Conservation (phyloP, 2,888 invertebrate genomes). For the Cylindroiulus punctatus region DNA sequence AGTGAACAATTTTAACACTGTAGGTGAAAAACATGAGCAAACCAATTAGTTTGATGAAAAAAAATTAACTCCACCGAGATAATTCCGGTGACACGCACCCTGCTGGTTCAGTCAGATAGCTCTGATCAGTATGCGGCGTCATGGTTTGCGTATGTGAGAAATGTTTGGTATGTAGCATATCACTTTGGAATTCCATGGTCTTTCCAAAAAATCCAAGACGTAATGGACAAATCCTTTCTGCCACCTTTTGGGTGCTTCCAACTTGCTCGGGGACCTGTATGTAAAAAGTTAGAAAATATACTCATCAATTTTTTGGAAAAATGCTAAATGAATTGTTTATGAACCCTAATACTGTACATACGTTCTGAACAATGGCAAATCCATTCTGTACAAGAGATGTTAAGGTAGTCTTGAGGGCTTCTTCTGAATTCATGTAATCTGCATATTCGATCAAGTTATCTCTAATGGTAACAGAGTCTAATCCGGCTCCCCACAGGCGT, state of each 20-base stretch:
- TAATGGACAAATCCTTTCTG: constrained; percentile 53
- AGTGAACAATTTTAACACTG: constrained; percentile 52
- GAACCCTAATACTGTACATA: background rate
- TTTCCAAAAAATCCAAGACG: constrained; percentile 55
- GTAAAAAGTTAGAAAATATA: background rate
- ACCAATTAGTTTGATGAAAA: background rate
- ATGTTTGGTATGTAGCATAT: constrained; percentile 51
- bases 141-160: background rate
- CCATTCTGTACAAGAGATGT: constrained; percentile 36
- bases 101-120: constrained; percentile 55
- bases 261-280: constrained; percentile 20
- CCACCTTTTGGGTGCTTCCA: constrained; percentile 33
- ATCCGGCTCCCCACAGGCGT: constrained; percentile 44
- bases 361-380: constrained; percentile 42
- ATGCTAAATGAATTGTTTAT: background rate
- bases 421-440: constrained; percentile 54
- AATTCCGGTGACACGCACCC: constrained; percentile 41
- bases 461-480: background rate
- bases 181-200: constrained; percentile 36
- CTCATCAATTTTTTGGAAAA: background rate
- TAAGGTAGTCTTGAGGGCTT: constrained; percentile 23
- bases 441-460: constrained; percentile 42
- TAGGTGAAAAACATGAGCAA: background rate
- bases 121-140: constrained; percentile 55
- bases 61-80: background rate